These are phyloP conservation scores for Trogon surrucura DNA, from an alignment of 2,113 vertebrate genomes.

Conservation along the genomic window DNA sequence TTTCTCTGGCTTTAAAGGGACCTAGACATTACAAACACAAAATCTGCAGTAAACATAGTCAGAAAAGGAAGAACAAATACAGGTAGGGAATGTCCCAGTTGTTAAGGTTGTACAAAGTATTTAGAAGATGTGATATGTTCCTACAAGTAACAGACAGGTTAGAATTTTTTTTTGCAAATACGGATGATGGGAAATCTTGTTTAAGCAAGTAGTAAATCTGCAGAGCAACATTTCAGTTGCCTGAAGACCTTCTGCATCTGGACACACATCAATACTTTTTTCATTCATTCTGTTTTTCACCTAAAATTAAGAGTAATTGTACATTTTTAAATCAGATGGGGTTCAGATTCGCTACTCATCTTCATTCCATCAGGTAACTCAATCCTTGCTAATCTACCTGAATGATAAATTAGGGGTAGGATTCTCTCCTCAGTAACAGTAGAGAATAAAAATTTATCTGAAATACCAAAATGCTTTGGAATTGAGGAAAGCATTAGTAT, in stretches of 20 bases:
- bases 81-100: not conserved
- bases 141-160: not conserved
- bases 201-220: not conserved
- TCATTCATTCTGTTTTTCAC: not conserved
- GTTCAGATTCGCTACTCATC: not conserved
- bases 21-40: not conserved
- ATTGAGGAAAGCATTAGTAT: not conserved
- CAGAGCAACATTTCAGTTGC: not conserved
- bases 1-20: not conserved
- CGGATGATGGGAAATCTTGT: not conserved
- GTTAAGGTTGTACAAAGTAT: not conserved
- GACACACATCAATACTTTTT: fast-evolving
- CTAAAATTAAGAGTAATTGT: not conserved
- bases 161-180: not conserved
- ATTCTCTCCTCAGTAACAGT: not conserved
- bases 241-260: not conserved
- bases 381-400: not conserved
- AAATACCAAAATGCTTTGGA: not conserved
- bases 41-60: not conserved
- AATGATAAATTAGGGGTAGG: not conserved
- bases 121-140: not conserved
- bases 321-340: not conserved
- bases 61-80: not conserved
- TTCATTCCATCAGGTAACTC: not conserved
- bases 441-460: not conserved